These are phyloP conservation scores for Megaceryle maxima DNA, from an alignment of 2,113 vertebrate genomes.

Conservation along the genomic window DNA sequence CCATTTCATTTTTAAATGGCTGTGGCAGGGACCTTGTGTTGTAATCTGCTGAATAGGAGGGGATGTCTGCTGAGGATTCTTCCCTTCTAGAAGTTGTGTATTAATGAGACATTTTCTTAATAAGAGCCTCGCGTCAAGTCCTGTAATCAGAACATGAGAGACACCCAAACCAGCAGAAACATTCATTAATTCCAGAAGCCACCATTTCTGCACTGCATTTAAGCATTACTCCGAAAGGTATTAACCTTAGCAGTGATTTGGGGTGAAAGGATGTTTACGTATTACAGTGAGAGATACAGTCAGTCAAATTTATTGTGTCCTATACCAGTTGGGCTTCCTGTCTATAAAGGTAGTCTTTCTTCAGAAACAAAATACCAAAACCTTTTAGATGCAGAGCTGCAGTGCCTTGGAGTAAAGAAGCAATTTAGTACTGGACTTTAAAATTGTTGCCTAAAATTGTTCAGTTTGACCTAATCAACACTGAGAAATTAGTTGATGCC, in stretches of 20 bases:
- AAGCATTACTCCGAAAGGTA: conserved; percentile 31
- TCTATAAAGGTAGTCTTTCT: not conserved
- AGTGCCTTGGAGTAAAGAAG: not conserved
- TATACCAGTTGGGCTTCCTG: not conserved
- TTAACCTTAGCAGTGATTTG: conserved; percentile 41
- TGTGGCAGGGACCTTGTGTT: conserved; percentile 37
- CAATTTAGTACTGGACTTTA: not conserved
- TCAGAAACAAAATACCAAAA: not conserved
- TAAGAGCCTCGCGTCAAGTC: not conserved
- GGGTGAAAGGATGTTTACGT: not conserved
- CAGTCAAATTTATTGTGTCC: conserved; percentile 16
- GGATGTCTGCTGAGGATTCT: conserved; percentile 43
- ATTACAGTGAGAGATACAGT: conserved; percentile 12
- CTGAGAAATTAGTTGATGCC: conserved; percentile 35
- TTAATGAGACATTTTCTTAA: conserved; percentile 67
- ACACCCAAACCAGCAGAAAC: conserved; percentile 40
- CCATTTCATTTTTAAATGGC: conserved; percentile 14
- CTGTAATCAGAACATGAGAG: conserved; percentile 37
- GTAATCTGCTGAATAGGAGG: conserved; percentile 32
- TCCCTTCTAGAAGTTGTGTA: conserved; percentile 16
- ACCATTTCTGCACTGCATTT: conserved; percentile 54
- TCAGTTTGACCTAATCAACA: conserved; percentile 21
- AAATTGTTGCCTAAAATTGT: conserved; percentile 31
- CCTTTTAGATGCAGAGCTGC: not conserved
- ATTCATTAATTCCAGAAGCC: conserved; percentile 60